These are phyloP conservation scores for Peucedramus taeniatus DNA, from an alignment of 2,113 vertebrate species.

Conservation along the genomic window DNA sequence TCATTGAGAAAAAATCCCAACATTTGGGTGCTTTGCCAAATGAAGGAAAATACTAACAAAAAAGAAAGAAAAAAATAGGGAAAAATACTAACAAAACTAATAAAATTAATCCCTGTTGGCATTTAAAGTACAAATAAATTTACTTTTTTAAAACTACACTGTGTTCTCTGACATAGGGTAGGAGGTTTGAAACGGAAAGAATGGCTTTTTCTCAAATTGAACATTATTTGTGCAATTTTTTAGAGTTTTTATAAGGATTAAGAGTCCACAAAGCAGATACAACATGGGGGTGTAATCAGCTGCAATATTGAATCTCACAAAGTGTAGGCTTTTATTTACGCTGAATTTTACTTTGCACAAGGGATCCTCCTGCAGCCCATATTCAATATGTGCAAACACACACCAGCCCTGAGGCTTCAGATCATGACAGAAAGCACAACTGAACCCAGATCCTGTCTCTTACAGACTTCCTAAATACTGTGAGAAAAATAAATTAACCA, in stretches of 20 bases:
- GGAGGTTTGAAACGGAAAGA: background rate
- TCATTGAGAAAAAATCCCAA: background rate
- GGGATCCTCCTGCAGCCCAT: background rate
- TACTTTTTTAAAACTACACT: background rate
- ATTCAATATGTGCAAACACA: background rate
- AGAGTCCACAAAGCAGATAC: background rate
- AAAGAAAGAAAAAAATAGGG: background rate
- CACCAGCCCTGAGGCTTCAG: background rate
- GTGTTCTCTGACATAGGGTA: background rate
- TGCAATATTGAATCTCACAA: background rate
- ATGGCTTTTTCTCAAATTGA: background rate
- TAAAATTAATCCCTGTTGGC: background rate
- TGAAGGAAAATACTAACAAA: background rate
- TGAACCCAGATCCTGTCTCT: background rate
- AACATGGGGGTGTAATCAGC: background rate
- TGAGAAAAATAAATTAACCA: background rate
- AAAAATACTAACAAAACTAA: background rate
- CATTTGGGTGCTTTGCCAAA: background rate
- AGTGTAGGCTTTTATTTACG: background rate
- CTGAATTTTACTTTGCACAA: background rate
- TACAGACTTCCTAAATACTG: background rate
- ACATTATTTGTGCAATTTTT: background rate
- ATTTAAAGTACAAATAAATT: background rate
- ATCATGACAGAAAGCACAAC: background rate
- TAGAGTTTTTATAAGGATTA: background rate